Evolutionary conservation across 2,113 vertebrate species (phyloP).

Genomic region (Clinocottus analis): DNA sequence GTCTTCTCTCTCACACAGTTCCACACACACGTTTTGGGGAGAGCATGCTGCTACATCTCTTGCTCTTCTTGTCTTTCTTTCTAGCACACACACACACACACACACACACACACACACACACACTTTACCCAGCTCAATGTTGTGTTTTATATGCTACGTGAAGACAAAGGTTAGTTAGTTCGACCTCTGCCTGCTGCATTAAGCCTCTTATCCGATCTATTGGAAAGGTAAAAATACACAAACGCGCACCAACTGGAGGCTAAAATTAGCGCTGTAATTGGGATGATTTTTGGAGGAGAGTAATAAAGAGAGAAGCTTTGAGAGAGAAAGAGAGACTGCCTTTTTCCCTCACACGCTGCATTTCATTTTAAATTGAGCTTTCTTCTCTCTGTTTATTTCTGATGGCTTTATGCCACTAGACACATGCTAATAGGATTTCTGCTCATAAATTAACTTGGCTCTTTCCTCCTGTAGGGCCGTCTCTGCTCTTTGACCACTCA

Average conservation of each 20-base stretch:
- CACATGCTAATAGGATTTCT: constrained; percentile 80
- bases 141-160: constrained; percentile 43
- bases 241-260: constrained; percentile 61
- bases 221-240: constrained; percentile 73
- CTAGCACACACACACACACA: constrained; percentile 12
- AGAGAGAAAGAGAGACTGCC: constrained; percentile 34
- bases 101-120: constrained; percentile 9
- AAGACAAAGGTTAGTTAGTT: constrained; percentile 63
- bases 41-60: constrained; percentile 41
- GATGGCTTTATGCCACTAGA: constrained; percentile 78
- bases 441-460: constrained; percentile 76
- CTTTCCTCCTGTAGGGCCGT: constrained; percentile 64
- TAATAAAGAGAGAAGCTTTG: constrained; percentile 68
- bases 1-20: constrained; percentile 36
- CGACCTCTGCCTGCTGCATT: constrained; percentile 66
- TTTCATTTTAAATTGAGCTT: constrained; percentile 71
- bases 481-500: constrained; percentile 76
- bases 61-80: constrained; percentile 27
- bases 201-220: constrained; percentile 66
- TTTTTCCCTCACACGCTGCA: constrained; percentile 30
- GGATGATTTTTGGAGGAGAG: constrained; percentile 68
- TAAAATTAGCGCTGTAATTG: constrained; percentile 79
- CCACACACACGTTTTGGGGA: constrained; percentile 28
- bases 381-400: constrained; percentile 76
- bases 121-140: background rate